Evolutionary conservation across 2,888 invertebrate genomes (phyloP).

Genomic region (Sceliomorpha sp.): DNA sequence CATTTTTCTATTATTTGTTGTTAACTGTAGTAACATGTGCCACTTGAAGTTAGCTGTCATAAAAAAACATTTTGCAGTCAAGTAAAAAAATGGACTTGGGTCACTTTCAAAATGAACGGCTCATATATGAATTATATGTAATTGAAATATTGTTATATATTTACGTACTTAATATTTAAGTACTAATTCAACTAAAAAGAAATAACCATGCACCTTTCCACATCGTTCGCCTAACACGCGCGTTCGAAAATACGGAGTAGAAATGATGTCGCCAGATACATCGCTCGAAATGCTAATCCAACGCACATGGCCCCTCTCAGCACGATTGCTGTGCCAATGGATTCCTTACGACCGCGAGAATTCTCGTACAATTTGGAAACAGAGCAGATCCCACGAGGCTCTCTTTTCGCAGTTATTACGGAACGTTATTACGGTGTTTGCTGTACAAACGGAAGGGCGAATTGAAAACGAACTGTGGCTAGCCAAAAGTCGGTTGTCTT

Average conservation of each 20-base stretch:
- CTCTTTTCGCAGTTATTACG: conserved; percentile 25
- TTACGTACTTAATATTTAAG: too few relatives aligned
- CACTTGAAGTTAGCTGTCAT: too few relatives aligned
- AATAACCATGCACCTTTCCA: too few relatives aligned
- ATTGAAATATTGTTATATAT: too few relatives aligned
- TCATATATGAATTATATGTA: too few relatives aligned
- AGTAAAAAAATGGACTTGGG: too few relatives aligned
- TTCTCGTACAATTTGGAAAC: conserved; percentile 13
- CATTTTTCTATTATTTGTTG: too few relatives aligned
- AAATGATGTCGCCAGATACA: conserved; percentile 39
- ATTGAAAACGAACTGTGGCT: conserved; percentile 30
- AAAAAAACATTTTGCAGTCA: too few relatives aligned
- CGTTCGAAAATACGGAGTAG: neutral
- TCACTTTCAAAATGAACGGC: too few relatives aligned
- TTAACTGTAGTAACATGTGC: too few relatives aligned
- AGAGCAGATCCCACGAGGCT: conserved; percentile 31
- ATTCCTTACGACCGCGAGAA: conserved; percentile 12
- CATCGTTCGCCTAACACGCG: too few relatives aligned
- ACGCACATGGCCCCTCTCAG: conserved; percentile 49
- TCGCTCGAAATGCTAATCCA: conserved; percentile 30
- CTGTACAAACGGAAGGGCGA: conserved; percentile 14
- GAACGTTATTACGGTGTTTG: conserved; percentile 15
- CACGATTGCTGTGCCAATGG: conserved; percentile 40
- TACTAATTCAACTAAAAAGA: too few relatives aligned
- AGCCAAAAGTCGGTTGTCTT: conserved; percentile 32